Evolutionary conservation across 2,113 vertebrate genomes (phyloP).

Genomic region (Tragelaphus buxtoni): DNA sequence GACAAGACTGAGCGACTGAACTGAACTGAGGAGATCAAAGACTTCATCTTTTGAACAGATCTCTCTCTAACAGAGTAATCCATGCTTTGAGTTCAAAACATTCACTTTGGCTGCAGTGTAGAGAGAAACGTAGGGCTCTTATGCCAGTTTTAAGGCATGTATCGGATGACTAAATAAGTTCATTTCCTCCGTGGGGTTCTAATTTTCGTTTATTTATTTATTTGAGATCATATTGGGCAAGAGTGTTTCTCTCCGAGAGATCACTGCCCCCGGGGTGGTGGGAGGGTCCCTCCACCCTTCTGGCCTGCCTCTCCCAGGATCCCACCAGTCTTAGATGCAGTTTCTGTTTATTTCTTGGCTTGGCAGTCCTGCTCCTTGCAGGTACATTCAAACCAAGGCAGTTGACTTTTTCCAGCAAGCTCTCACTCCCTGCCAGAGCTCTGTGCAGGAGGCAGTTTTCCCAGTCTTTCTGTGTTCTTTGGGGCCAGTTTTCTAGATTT

Average conservation of each 20-base stretch:
- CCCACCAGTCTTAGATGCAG: neutral
- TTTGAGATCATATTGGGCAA: neutral
- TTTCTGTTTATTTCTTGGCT: neutral
- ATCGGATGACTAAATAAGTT: neutral
- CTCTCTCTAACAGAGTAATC: neutral
- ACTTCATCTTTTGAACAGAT: neutral
- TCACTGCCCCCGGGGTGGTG: neutral
- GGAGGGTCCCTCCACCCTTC: neutral
- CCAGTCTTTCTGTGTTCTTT: neutral
- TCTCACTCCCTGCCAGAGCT: neutral
- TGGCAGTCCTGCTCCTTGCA: neutral
- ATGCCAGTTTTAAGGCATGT: neutral
- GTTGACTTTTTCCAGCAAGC: neutral
- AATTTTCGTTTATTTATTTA: neutral
- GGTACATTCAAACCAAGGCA: neutral
- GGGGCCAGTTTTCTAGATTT: neutral
- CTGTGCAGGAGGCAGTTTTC: neutral
- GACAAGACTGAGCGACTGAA: too few species aligned
- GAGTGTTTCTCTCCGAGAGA: neutral
- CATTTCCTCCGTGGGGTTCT: neutral
- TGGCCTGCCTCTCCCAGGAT: neutral
- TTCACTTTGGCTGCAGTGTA: neutral
- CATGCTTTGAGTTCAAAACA: neutral
- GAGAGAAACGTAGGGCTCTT: neutral
- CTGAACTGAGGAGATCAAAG: neutral